Evolutionary conservation across 2,888 invertebrate species (phyloP), one percentile per base, ranked within the genome.

Genomic region (Eulithis testata): DNA sequence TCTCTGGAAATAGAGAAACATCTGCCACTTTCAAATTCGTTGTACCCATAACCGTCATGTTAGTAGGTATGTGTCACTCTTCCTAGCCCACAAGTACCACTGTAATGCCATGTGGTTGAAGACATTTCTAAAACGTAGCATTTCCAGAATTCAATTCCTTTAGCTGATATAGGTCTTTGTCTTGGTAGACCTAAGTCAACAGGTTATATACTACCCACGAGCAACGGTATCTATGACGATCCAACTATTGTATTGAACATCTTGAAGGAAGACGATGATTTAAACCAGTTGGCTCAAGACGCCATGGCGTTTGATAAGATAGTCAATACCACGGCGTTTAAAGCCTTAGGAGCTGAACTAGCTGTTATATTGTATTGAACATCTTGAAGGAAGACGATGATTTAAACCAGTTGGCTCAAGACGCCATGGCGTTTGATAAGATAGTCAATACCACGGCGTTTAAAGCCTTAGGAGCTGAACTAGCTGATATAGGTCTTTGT

Each of bases 41-140:
- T 0, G 74, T 45, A 8, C 69, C 69, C 0, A 66, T 68, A 1
- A 80, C 80, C 3, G 27, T 27, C 36, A 76, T 6, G 1, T 64
- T 8, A 0, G 14, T n/a, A n/a, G n/a, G n/a, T 51, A 50, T 80
- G 71, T 6, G 76, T 60, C 0, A 80, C 80, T 6, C 8, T 21
- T 0, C 80, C 80, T 60, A 80, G 69, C 0, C 73, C 55, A 14
- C 73, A 72, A 5, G 78, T 75, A 5, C 79, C 74, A 8, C 57
- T 14, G 36, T 75, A 75, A 60, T 80, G 79, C 74, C 76, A 78
- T 72, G 75, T 69, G n/a, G 72, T 70, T 0, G 69, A 57, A 44
- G 75, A 74, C 74, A 74, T 69, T 3, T n/a, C 60, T 43, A 71
- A 0, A 0, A 65, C 65, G 47, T 79, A 77, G 50, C 80, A 80